phyloP scores from a whole-genome alignment of 2,888 invertebrate species.

The Cephus pygmeus region DNA sequence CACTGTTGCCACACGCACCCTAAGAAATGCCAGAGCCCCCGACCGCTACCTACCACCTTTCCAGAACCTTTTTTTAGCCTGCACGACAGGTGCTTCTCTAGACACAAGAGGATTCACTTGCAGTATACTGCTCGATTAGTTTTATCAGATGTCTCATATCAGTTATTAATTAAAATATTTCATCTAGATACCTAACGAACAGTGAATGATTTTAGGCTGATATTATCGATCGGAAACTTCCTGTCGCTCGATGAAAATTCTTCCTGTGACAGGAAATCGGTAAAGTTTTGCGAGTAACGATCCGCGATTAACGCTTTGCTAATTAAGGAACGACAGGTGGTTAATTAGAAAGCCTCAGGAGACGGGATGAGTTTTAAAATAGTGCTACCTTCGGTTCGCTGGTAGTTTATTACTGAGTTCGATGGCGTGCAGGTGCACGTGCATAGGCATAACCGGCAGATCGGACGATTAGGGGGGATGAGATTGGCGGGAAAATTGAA shows the following conservation, averaged over 20 bases:
- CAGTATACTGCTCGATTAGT: neutral
- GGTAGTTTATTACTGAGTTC: neutral
- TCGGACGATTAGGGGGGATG: neutral
- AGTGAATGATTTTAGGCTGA: neutral
- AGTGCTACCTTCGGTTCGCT: neutral
- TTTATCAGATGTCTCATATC: neutral
- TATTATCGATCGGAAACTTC: neutral
- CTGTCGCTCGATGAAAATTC: neutral
- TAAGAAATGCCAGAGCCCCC: conserved; percentile 25
- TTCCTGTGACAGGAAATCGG: neutral
- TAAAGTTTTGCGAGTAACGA: neutral
- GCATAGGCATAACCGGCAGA: neutral
- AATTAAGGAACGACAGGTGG: neutral
- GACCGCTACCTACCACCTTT: neutral
- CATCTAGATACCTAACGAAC: neutral
- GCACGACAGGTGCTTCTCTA: conserved; percentile 1
- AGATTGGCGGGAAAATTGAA: neutral
- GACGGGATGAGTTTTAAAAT: neutral
- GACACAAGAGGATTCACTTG: neutral
- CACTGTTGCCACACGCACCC: conserved; percentile 57
- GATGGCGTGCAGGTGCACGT: neutral
- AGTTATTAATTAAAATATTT: neutral
- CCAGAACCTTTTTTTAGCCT: neutral
- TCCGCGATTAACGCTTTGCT: neutral
- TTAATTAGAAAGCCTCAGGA: neutral